Percentiles rank a stretch among this genome's conserved stretches.
These are phyloP conservation scores for Lycaena phlaeas DNA, from an alignment of 2,888 invertebrate genomes.

Conservation along the genomic window DNA sequence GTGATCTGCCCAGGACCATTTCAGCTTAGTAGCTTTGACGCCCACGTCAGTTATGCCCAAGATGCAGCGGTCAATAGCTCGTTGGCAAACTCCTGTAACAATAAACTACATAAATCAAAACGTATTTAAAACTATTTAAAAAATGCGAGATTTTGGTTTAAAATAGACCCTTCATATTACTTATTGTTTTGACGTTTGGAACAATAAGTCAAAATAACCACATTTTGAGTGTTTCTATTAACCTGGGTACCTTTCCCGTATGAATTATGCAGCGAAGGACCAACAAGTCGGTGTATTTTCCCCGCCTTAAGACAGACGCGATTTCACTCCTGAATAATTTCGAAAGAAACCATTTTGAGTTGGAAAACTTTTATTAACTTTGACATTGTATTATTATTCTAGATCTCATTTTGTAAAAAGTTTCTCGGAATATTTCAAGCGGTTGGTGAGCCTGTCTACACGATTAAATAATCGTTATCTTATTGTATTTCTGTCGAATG, in stretches of 20 bases:
- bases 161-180: not conserved
- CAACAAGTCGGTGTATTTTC: slow-evolving; percentile 3
- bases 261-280: slow-evolving; percentile 17
- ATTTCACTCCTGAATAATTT: slow-evolving; percentile 34
- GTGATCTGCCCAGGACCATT: too few species aligned
- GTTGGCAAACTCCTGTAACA: too few species aligned
- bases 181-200: not conserved
- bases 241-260: slow-evolving; percentile 16
- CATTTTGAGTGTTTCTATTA: slow-evolving; percentile 17
- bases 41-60: too few species aligned
- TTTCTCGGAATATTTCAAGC: not conserved
- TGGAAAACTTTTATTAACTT: slow-evolving; percentile 16
- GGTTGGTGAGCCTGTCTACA: not conserved
- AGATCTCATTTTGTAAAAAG: slow-evolving; percentile 1
- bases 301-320: slow-evolving; percentile 14
- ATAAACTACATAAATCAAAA: too few species aligned
- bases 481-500: too few species aligned
- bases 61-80: too few species aligned
- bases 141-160: too few species aligned
- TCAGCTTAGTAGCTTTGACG: too few species aligned
- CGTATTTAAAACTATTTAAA: too few species aligned
- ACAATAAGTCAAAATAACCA: slow-evolving; percentile 11
- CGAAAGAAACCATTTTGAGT: slow-evolving; percentile 17
- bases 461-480: not conserved
- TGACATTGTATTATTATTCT: slow-evolving; percentile 18